phyloP scores from a whole-genome alignment of 2,888 invertebrate species.

The Philonicus albiceps region DNA sequence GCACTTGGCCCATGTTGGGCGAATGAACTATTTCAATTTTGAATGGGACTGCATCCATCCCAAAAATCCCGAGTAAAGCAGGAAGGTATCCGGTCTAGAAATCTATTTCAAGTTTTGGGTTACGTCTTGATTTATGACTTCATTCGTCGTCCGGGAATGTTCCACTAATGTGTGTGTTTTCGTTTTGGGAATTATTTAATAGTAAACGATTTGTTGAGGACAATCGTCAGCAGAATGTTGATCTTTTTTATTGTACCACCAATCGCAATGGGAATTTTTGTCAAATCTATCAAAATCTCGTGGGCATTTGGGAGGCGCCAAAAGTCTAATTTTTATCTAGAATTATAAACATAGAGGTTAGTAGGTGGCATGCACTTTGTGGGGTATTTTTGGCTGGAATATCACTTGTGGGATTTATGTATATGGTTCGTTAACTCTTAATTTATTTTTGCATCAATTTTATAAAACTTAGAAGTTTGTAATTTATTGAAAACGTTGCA shows the following conservation, averaged over 20 bases:
- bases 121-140: constrained; percentile 34
- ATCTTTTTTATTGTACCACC: not conserved
- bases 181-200: constrained; percentile 2
- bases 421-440: not conserved
- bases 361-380: not conserved
- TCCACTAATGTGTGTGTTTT: not conserved
- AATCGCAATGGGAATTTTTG: not conserved
- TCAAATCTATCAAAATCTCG: constrained; percentile 10
- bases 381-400: not conserved
- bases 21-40: not conserved
- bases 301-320: not conserved
- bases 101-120: constrained; percentile 35
- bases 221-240: not conserved
- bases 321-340: not conserved
- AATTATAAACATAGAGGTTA: not conserved
- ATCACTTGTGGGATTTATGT: not conserved
- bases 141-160: constrained; percentile 3
- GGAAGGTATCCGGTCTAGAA: constrained; percentile 37
- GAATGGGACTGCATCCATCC: not conserved
- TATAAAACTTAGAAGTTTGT: not conserved
- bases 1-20: constrained; percentile 24
- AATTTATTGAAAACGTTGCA: not conserved
- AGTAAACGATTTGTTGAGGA: constrained; percentile 7
- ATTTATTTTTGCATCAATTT: not conserved
- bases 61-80: not conserved